phyloP scores from a whole-genome alignment of 2,113 vertebrate genomes.

The Colius striatus region DNA sequence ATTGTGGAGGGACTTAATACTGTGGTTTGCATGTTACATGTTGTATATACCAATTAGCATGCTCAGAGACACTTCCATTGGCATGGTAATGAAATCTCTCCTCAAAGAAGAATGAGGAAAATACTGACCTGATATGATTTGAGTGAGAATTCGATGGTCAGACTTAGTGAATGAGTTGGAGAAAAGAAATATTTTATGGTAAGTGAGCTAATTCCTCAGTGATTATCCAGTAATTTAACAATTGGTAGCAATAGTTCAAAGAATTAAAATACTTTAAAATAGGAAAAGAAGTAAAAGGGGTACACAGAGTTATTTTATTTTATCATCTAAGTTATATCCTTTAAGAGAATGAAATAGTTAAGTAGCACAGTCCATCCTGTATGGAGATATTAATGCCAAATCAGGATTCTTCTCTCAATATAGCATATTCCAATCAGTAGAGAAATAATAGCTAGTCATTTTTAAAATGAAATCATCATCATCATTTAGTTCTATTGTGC shows the following conservation, averaged over 20 bases:
- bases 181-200: not conserved
- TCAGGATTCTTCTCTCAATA: not conserved
- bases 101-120: not conserved
- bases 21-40: not conserved
- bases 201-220: not conserved
- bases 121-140: not conserved
- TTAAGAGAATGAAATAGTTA: not conserved
- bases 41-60: not conserved
- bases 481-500: not conserved
- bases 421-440: not conserved
- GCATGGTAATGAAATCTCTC: constrained; percentile 20
- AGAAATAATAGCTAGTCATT: not conserved
- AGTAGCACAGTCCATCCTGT: not conserved
- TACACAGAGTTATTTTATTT: not conserved
- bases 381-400: not conserved
- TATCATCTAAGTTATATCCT: not conserved
- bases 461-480: not conserved
- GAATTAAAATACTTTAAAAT: not conserved
- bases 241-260: not conserved
- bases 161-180: not conserved
- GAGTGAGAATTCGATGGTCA: not conserved
- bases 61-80: not conserved
- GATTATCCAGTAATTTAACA: not conserved
- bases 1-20: not conserved
- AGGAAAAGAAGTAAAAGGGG: not conserved